Base-by-base conservation (phyloP, 2,888 invertebrate species). In the Tetropium fuscum region DNA sequence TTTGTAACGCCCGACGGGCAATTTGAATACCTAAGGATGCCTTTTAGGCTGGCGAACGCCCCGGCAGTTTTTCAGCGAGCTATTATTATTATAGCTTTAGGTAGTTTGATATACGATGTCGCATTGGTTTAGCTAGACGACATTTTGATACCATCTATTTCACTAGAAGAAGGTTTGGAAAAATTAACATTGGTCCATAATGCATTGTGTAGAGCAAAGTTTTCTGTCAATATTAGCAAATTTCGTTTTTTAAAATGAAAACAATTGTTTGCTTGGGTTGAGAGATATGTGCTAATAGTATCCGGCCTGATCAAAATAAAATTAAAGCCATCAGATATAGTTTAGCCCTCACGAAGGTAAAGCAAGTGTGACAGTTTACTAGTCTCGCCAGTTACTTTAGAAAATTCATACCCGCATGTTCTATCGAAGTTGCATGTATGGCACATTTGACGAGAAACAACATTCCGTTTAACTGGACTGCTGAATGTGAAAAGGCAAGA, bases 21-120 rank as follows among this genome's bases (percentile, higher is more conserved):
- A 6, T 79, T 64, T 51, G 75, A 80, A 64, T 76, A 72, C 49
- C 32, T 69, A 2, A 57, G 69, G 0, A 73, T 79, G 74, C 74
- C 77, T 2, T 81, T 80, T 56, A 78, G 78, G 1, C 19, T 66
- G 4, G 43, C 48, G 2, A 66, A 66, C 20, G 64, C 66, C 0
- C 61, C 64, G 1, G 64, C 66, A 3, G 58, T 62, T 20, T 66
- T 66, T 34, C 62, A 64, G 30, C n/a, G 54, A 6, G 47, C 53
- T 8, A 60, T 64, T 25, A 59, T 56, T 47, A 1, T 3, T n/a
- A n/a, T n/a, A n/a, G 32, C 30, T 8, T 18, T 48, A 8, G 60
- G 56, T 3, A 18, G 13, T 32, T 25, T 59, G 11, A 54, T 48
- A 18, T n/a, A 54, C 36, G 18, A 19, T 11, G 48, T 60, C 18